phyloP scores from a whole-genome alignment of 2,888 invertebrate genomes.

The Blastobasis lacticolella region DNA sequence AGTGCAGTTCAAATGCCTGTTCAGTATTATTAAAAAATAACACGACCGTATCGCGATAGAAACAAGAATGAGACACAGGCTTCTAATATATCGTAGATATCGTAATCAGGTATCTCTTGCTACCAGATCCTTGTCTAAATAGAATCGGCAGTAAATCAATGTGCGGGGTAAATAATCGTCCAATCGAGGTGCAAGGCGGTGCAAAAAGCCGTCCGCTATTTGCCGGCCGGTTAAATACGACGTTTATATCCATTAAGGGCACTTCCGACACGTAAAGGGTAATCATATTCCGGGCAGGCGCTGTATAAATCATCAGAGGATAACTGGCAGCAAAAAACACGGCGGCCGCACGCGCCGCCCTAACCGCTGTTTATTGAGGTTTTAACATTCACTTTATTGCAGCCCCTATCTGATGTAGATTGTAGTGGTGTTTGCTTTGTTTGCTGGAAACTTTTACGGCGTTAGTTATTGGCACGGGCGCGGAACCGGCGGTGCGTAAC shows the following conservation, averaged over 20 bases:
- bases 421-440: constrained; percentile 23
- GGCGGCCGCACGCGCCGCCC: constrained; percentile 32
- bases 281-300: constrained; percentile 66
- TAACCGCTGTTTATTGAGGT: constrained; percentile 59
- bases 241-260: constrained; percentile 69
- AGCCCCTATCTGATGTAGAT: constrained; percentile 39
- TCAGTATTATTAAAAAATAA: too few species aligned
- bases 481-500: background rate
- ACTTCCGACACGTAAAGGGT: constrained; percentile 61
- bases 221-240: constrained; percentile 53
- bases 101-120: too few species aligned
- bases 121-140: too few species aligned
- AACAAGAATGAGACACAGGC: too few species aligned
- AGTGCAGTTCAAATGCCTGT: too few species aligned
- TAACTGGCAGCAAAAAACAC: constrained; percentile 60
- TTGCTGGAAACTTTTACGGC: constrained; percentile 16
- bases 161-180: background rate
- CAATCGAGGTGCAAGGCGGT: constrained; percentile 30
- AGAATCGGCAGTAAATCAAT: too few species aligned
- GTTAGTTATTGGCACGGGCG: constrained; percentile 8
- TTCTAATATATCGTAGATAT: too few species aligned
- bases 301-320: constrained; percentile 63
- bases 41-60: too few species aligned
- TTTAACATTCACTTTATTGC: constrained; percentile 47
- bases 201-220: constrained; percentile 37